Evolutionary conservation across 2,113 vertebrate species (phyloP), one percentile per base, ranked within the genome.

Genomic region (Caranx ignobilis): DNA sequence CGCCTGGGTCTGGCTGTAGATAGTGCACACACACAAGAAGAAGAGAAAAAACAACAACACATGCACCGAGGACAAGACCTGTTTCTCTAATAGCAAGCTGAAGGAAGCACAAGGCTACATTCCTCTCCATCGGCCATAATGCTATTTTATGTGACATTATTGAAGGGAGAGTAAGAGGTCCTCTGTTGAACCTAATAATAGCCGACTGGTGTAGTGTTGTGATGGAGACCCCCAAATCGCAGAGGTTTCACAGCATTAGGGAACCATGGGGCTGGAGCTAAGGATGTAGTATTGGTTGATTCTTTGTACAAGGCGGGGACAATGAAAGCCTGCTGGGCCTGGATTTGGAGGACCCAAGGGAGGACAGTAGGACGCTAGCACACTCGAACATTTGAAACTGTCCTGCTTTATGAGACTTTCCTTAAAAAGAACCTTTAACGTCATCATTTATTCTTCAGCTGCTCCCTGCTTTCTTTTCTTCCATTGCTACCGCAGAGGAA

Each of bases 271-370:
- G 64, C 76, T 73, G 55, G 77, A 74, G 77, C 67, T 62, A 59
- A 47, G 83, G 72, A 64, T 63, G 79, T 37, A 78, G 56, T 57
- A 75, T 73, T 48, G 2, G 56, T 63, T 82, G 71, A 81, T 82
- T 84, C 79, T 75, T 87, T 80, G 68, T 83, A 70, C 75, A 82
- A 83, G 62, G 70, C 56, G 77, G 41, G 63, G 87, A 93, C 88
- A 92, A 93, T 92, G 70, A 78, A 62, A 12, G 59, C 39, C 82
- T 87, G 81, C 90, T 80, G 80, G 75, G 71, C 54, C 70, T 67
- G 35, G 31, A 59, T 85, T 60, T 65, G 79, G 68, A 72, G 77
- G 75, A 71, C 80, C 72, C 37, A 54, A 48, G 10, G 26, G 61
- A 76, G 18, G 47, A 57, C 11, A 76, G 55, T 50, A 70, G 70